Percentiles rank a stretch among this genome's conserved stretches.
Evolutionary conservation across 2,113 vertebrate genomes (phyloP).

Genomic region (Tragelaphus buxtoni): DNA sequence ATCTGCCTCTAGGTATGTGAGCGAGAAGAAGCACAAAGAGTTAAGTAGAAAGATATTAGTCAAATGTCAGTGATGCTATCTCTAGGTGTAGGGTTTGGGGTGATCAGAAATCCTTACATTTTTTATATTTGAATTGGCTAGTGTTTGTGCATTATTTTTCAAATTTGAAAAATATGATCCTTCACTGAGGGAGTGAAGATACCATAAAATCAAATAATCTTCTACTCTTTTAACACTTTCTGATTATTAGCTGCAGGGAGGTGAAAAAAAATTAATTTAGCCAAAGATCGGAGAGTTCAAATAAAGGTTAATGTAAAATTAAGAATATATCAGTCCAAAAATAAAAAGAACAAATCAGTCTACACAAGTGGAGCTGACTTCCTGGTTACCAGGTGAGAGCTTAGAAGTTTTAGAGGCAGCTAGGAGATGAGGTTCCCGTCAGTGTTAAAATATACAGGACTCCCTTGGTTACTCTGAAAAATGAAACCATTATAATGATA

Average conservation of each 20-base stretch:
- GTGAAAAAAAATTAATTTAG: background rate
- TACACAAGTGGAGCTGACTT: background rate
- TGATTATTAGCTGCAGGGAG: background rate
- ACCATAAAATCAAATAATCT: background rate
- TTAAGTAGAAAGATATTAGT: background rate
- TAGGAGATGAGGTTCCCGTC: background rate
- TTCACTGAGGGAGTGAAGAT: background rate
- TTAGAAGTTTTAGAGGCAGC: background rate
- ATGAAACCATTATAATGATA: background rate
- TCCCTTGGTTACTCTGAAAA: background rate
- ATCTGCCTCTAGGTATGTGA: background rate
- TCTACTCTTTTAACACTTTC: slow-evolving; percentile 5
- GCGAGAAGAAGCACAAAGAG: background rate
- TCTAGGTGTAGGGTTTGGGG: background rate
- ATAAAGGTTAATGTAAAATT: background rate
- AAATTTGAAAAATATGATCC: background rate
- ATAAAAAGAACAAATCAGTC: background rate
- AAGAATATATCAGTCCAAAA: background rate
- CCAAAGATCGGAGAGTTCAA: background rate
- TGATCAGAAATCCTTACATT: background rate
- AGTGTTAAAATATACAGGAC: background rate
- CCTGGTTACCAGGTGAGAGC: background rate
- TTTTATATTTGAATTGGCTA: background rate
- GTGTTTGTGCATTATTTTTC: background rate
- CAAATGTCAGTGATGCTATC: background rate